Evolutionary conservation across 2,113 vertebrate species (phyloP).

Genomic region (Albula glossodonta): DNA sequence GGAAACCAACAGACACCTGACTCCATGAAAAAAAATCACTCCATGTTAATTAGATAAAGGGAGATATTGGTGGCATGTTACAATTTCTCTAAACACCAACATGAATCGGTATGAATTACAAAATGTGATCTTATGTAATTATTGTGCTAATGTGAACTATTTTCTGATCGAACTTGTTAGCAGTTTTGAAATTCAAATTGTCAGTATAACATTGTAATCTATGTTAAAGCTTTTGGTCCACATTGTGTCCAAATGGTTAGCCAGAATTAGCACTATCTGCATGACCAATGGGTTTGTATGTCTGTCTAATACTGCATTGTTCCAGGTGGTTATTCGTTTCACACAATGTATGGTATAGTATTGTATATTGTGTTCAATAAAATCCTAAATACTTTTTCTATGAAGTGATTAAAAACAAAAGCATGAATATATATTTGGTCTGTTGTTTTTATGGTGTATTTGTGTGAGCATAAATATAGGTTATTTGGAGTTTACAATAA

Average conservation of each 20-base stretch:
- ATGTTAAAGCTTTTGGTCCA: slow-evolving; percentile 84
- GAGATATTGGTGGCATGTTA: slow-evolving; percentile 69
- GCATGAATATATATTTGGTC: slow-evolving; percentile 79
- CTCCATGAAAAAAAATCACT: slow-evolving; percentile 61
- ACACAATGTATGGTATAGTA: slow-evolving; percentile 97
- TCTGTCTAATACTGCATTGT: slow-evolving; percentile 84
- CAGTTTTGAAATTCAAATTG: slow-evolving; percentile 81
- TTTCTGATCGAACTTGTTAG: slow-evolving; percentile 85
- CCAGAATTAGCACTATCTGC: slow-evolving; percentile 87
- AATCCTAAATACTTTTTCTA: slow-evolving; percentile 98
- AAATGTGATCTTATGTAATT: slow-evolving; percentile 86
- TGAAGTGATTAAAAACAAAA: slow-evolving; percentile 95
- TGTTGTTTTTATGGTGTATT: slow-evolving; percentile 1
- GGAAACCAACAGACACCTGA: slow-evolving; percentile 43
- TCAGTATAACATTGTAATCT: slow-evolving; percentile 84
- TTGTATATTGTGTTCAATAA: slow-evolving; percentile 96
- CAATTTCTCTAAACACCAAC: slow-evolving; percentile 72
- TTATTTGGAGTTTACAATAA: neutral
- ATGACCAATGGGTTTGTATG: slow-evolving; percentile 84
- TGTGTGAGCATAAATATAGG: neutral
- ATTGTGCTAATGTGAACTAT: slow-evolving; percentile 89
- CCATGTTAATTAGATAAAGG: slow-evolving; percentile 58
- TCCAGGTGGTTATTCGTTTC: slow-evolving; percentile 89
- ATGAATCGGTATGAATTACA: slow-evolving; percentile 75
- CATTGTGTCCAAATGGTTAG: slow-evolving; percentile 80